These are phyloP conservation scores for Emydura subglobosa DNA, from an alignment of 2,113 vertebrate genomes.

Conservation along the genomic window DNA sequence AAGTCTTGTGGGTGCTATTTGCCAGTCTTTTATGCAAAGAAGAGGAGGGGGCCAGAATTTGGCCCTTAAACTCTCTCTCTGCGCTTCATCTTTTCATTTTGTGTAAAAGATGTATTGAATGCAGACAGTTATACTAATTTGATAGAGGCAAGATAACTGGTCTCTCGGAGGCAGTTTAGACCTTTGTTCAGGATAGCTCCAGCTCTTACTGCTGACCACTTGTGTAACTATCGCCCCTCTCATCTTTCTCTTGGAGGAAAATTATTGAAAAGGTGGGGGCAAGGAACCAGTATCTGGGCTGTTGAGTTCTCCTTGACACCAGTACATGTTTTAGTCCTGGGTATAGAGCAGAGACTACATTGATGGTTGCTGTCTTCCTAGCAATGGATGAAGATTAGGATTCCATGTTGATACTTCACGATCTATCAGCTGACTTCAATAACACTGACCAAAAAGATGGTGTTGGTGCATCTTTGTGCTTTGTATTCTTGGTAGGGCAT, in stretches of 20 bases:
- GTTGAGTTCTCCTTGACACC: not conserved
- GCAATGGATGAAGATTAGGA: too few relatives aligned
- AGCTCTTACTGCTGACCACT: not conserved
- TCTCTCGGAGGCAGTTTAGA: fast-evolving
- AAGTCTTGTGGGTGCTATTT: not conserved
- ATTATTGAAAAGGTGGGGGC: not conserved
- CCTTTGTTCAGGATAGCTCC: too few relatives aligned
- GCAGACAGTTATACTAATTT: not conserved
- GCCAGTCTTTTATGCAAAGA: not conserved
- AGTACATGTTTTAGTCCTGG: not conserved
- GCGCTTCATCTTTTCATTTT: not conserved
- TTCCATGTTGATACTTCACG: not conserved
- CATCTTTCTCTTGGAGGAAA: not conserved
- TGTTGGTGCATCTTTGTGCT: not conserved
- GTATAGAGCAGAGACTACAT: not conserved
- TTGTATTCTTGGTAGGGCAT: constrained; percentile 82
- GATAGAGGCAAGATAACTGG: not conserved
- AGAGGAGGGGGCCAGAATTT: not conserved
- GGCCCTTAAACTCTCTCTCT: not conserved
- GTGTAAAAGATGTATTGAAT: not conserved
- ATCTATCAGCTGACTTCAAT: not conserved
- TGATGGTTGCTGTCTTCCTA: not conserved
- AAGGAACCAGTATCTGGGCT: fast-evolving
- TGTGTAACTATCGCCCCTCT: fast-evolving
- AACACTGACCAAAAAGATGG: not conserved